phyloP scores from a whole-genome alignment of 1,140 invertebrate species.

The Melitaea cinxia region DNA sequence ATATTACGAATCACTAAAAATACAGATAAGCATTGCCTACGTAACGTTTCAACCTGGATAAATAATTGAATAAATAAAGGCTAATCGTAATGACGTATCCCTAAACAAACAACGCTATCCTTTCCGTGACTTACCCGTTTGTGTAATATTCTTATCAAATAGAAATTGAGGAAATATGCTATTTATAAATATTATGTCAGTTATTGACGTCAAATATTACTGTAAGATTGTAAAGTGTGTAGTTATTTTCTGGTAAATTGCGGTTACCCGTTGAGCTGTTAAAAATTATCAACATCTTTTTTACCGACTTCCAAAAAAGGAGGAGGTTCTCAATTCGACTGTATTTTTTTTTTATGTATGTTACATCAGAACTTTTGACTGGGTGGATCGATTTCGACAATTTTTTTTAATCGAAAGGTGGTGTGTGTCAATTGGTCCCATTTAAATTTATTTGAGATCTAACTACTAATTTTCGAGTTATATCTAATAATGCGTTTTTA shows the following conservation, averaged over 20 bases:
- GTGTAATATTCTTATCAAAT: conserved; percentile 30
- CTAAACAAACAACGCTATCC: conserved; percentile 23
- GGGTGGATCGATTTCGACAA: no score
- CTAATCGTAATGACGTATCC: conserved; percentile 29
- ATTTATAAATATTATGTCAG: conserved; percentile 11
- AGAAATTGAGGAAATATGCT: conserved; percentile 27
- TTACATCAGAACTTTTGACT: no score
- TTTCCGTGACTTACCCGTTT: conserved; percentile 17
- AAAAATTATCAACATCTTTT: conserved; percentile 1
- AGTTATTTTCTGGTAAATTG: conserved; percentile 1
- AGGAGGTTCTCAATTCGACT: no score
- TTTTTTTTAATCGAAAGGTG: not conserved
- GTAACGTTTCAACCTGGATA: conserved; percentile 14
- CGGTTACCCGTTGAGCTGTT: not conserved
- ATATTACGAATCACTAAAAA: conserved; percentile 15
- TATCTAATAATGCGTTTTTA: no score
- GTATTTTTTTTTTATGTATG: no score
- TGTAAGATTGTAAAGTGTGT: not conserved
- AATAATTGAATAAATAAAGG: conserved; percentile 29
- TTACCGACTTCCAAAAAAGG: not conserved
- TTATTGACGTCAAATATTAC: conserved; percentile 3
- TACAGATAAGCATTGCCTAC: conserved; percentile 11
- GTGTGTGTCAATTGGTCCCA: no score
- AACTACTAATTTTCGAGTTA: no score
- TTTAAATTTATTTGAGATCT: no score